Evolutionary conservation across 2,113 vertebrate genomes (phyloP).

Genomic region (Colius striatus): DNA sequence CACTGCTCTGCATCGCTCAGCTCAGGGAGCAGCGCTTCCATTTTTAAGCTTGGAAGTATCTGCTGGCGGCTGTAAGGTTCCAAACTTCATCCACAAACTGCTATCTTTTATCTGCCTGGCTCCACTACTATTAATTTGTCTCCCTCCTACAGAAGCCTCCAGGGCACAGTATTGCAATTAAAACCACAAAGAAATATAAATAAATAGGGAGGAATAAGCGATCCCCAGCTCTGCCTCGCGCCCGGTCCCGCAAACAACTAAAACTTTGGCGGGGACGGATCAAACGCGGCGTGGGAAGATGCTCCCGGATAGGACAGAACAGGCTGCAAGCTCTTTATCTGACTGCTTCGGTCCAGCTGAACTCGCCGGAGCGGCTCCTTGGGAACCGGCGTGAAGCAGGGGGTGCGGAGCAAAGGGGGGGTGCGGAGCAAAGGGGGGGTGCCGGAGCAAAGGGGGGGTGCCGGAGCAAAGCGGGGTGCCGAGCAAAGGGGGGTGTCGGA

Average conservation of each 20-base stretch:
- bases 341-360: rapidly evolving
- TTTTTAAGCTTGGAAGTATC: background rate
- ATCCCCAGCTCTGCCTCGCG: background rate
- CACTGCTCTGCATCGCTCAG: background rate
- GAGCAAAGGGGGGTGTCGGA: background rate
- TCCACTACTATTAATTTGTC: background rate
- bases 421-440: background rate
- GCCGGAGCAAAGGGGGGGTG: background rate
- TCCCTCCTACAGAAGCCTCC: constrained; percentile 39
- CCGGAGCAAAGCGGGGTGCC: background rate
- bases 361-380: rapidly evolving
- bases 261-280: background rate
- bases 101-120: constrained; percentile 15
- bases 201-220: background rate
- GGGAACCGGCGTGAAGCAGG: background rate
- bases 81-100: background rate
- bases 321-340: rapidly evolving
- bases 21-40: background rate
- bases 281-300: background rate
- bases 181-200: constrained; percentile 33
- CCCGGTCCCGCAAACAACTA: background rate
- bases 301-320: background rate
- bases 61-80: background rate
- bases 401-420: background rate
- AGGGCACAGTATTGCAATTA: constrained; percentile 29